Evolutionary conservation across 2,888 invertebrate species (phyloP).

Genomic region (Euzetes globulus): DNA sequence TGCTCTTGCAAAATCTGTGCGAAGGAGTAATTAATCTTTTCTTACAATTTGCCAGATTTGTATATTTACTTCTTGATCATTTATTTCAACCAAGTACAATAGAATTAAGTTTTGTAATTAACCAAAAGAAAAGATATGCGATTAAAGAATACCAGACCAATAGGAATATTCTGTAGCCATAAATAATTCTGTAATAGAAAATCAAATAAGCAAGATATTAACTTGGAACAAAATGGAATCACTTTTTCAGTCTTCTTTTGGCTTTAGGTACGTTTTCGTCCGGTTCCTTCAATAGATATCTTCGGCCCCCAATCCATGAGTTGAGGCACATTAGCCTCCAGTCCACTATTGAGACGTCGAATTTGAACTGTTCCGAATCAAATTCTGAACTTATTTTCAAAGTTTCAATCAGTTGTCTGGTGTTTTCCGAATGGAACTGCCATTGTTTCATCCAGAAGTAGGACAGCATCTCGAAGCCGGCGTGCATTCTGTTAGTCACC

Average conservation of each 20-base stretch:
- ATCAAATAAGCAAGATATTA: not conserved
- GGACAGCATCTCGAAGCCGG: constrained; percentile 12
- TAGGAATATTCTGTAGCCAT: constrained; percentile 14
- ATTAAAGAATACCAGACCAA: not conserved
- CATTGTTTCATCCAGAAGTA: constrained; percentile 19
- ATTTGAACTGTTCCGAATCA: not conserved
- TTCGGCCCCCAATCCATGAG: constrained; percentile 7
- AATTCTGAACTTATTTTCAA: not conserved
- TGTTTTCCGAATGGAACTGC: constrained; percentile 11
- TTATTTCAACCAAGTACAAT: not conserved
- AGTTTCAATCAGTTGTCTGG: not conserved
- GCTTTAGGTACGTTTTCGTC: constrained; percentile 12
- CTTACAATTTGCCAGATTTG: too few species aligned
- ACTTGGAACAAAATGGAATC: not conserved
- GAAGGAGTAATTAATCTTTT: too few species aligned
- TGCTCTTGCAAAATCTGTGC: too few species aligned
- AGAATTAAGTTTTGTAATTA: not conserved
- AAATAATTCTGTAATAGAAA: not conserved
- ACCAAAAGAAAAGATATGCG: not conserved
- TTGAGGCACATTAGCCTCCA: not conserved
- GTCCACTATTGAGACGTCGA: not conserved
- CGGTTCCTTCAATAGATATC: constrained; percentile 9
- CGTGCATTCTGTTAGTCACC: constrained; percentile 7
- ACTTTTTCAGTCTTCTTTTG: not conserved
- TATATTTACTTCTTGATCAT: too few species aligned